Percentiles rank a stretch among this genome's conserved stretches.
phyloP scores from a whole-genome alignment of 2,888 invertebrate genomes.

The Ichneumon xanthorius region DNA sequence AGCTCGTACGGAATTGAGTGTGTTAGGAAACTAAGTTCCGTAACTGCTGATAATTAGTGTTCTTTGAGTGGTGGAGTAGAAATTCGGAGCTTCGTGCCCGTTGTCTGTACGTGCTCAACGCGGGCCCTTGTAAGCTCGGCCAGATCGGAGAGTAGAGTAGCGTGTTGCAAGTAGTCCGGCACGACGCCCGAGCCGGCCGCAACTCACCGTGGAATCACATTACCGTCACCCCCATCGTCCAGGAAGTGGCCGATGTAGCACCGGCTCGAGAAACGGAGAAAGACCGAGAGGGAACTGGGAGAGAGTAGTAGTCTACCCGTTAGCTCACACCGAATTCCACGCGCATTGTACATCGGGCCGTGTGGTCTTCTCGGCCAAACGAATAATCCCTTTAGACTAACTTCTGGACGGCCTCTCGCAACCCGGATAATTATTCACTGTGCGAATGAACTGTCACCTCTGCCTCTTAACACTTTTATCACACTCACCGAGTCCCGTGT shows the following conservation, averaged over 20 bases:
- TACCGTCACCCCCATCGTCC: conserved; percentile 75
- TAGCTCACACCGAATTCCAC: conserved; percentile 78
- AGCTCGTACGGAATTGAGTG: not conserved
- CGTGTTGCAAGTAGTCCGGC: conserved; percentile 64
- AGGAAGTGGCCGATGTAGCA: conserved; percentile 43
- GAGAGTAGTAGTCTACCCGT: conserved; percentile 66
- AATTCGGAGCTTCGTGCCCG: conserved; percentile 53
- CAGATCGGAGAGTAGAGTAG: conserved; percentile 73
- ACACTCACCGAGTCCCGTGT: conserved; percentile 20
- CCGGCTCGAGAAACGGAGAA: conserved; percentile 35
- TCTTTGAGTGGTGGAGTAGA: conserved; percentile 43
- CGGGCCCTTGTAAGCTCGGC: conserved; percentile 66
- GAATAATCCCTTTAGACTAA: conserved; percentile 83
- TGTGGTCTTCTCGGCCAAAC: conserved; percentile 72
- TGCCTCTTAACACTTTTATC: conserved; percentile 8
- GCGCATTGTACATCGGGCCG: conserved; percentile 76
- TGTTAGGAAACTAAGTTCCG: conserved; percentile 25
- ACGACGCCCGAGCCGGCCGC: conserved; percentile 68
- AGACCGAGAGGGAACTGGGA: conserved; percentile 49
- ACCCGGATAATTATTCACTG: conserved; percentile 54
- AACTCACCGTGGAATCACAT: conserved; percentile 81
- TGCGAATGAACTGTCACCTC: conserved; percentile 41
- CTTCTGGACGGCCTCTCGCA: conserved; percentile 73
- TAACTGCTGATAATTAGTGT: conserved; percentile 57
- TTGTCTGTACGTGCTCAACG: conserved; percentile 32